phyloP scores from a whole-genome alignment of 2,797 vertebrate species.

The Graptemys geographica region DNA sequence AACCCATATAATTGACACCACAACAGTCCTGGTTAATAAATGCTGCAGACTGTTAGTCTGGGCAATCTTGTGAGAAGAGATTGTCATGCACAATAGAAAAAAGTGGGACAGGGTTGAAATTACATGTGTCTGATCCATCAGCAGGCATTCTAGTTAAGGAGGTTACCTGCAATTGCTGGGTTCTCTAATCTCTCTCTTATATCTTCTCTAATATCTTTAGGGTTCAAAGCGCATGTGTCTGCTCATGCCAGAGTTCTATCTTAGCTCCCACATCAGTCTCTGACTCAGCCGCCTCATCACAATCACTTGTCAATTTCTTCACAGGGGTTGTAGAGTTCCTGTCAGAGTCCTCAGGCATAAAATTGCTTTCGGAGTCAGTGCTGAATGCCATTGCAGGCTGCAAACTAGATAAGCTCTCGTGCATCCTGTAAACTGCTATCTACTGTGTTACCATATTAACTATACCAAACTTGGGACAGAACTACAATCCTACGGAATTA shows the following conservation, averaged over 20 bases:
- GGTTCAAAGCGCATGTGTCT: background rate
- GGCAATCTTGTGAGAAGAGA: constrained; percentile 11
- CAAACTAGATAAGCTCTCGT: constrained; percentile 10
- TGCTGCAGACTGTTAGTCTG: background rate
- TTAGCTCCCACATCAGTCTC: constrained; percentile 28
- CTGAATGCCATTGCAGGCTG: background rate
- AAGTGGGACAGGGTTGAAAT: constrained; percentile 5
- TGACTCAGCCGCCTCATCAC: constrained; percentile 7
- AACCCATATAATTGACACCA: background rate
- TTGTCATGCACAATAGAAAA: constrained; percentile 3
- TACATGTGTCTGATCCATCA: background rate
- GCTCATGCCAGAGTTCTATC: background rate
- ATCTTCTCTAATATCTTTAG: background rate
- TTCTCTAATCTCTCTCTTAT: background rate
- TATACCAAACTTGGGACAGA: background rate
- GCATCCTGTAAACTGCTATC: accelerated
- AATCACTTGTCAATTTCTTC: background rate
- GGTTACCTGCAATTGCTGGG: constrained; percentile 23
- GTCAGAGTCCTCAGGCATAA: constrained; percentile 45
- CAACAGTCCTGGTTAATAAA: background rate
- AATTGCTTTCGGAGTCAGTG: constrained; percentile 55
- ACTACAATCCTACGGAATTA: background rate
- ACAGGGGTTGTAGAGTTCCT: constrained; percentile 22
- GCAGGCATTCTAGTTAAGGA: background rate
- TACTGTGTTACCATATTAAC: background rate